These are phyloP conservation scores for Polyergus mexicanus DNA, from an alignment of 1,140 invertebrate genomes.

Conservation along the genomic window DNA sequence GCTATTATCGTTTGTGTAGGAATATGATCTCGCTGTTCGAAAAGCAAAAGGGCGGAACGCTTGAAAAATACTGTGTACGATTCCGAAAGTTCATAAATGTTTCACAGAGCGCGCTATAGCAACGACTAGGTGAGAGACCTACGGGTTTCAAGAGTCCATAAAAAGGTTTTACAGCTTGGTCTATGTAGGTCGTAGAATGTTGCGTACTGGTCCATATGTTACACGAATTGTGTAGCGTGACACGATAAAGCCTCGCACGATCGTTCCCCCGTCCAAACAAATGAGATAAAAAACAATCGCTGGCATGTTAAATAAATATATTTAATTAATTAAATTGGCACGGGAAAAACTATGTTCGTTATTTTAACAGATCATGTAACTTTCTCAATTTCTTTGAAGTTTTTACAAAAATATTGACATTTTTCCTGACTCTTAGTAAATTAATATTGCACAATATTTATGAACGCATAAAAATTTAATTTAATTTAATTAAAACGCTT, in stretches of 20 bases:
- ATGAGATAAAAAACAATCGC: background rate
- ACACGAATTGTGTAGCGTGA: slow-evolving; percentile 31
- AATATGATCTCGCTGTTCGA: background rate
- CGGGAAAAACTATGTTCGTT: too few relatives aligned
- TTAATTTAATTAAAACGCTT: background rate
- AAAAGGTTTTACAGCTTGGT: slow-evolving; percentile 41
- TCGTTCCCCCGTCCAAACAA: background rate
- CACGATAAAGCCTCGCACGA: background rate
- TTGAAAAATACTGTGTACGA: slow-evolving; percentile 36
- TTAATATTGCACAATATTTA: background rate
- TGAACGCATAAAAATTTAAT: background rate
- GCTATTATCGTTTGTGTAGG: background rate
- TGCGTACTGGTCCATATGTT: slow-evolving; percentile 17
- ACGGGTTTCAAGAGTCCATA: slow-evolving; percentile 56
- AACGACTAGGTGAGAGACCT: slow-evolving; percentile 31
- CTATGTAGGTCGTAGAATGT: slow-evolving; percentile 22
- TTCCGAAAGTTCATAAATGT: slow-evolving; percentile 50
- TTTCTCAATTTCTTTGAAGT: background rate
- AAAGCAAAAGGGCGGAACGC: background rate
- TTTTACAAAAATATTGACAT: background rate
- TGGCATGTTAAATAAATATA: background rate
- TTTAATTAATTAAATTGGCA: slow-evolving; percentile 12
- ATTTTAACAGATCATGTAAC: background rate
- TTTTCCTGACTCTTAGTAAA: slow-evolving; percentile 4
- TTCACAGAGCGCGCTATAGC: slow-evolving; percentile 8